Evolutionary conservation across 2,797 vertebrate species (phyloP).

Genomic region (Pelobates cultripes): DNA sequence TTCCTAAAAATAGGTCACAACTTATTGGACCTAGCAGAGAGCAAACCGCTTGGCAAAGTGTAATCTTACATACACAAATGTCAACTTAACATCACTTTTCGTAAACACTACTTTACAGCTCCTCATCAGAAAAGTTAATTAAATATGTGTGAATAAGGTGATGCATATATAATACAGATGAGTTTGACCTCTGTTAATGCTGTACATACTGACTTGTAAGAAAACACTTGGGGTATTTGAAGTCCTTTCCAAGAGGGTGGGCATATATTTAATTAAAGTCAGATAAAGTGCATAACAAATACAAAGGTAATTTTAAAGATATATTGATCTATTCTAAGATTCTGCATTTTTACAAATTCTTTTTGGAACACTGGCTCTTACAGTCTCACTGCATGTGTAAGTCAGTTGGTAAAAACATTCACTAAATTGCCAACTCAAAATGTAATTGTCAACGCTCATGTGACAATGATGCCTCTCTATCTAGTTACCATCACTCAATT

Average conservation of each 20-base stretch:
- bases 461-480: too few species aligned
- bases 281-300: not conserved
- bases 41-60: conserved; percentile 19
- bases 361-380: too few species aligned
- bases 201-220: not conserved
- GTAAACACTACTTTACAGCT: not conserved
- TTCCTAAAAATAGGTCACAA: conserved; percentile 1
- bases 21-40: conserved; percentile 1
- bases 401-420: too few species aligned
- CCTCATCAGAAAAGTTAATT: conserved; percentile 9
- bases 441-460: too few species aligned
- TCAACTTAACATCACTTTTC: conserved; percentile 21
- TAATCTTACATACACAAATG: conserved; percentile 42
- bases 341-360: too few species aligned
- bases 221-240: not conserved
- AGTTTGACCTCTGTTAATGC: not conserved
- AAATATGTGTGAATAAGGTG: conserved; percentile 10
- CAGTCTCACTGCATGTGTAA: too few species aligned
- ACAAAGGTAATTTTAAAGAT: too few species aligned
- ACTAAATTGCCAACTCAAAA: too few species aligned
- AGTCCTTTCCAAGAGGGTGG: too few species aligned
- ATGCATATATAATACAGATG: conserved; percentile 5
- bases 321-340: too few species aligned
- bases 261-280: not conserved
- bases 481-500: too few species aligned